These are phyloP conservation scores for Actinemys pallida DNA, from an alignment of 2,113 vertebrate genomes.

Conservation along the genomic window DNA sequence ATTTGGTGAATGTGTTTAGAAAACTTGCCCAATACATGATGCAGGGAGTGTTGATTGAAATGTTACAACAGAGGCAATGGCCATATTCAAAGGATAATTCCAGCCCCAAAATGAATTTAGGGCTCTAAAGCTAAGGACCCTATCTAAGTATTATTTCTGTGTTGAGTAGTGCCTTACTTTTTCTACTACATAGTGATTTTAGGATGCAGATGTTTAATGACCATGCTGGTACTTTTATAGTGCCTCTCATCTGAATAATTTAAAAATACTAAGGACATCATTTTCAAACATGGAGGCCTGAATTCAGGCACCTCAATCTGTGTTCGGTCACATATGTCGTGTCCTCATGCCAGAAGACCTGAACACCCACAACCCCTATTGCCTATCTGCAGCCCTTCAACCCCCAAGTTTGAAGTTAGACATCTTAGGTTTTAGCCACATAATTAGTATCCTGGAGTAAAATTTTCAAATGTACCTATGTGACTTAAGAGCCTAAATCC, in stretches of 20 bases:
- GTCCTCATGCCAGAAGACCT: neutral
- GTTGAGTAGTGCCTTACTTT: neutral
- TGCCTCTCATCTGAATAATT: conserved; percentile 1
- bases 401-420: conserved; percentile 10
- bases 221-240: neutral
- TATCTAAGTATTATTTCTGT: rapidly evolving
- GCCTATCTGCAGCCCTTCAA: neutral
- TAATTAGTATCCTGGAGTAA: conserved; percentile 43
- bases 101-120: neutral
- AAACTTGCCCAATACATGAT: neutral
- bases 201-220: neutral
- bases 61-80: neutral
- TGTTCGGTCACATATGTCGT: neutral
- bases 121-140: neutral
- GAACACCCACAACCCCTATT: neutral
- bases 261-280: neutral
- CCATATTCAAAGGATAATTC: neutral
- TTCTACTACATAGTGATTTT: neutral
- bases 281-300: neutral
- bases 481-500: conserved; percentile 14
- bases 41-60: neutral
- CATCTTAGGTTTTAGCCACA: conserved; percentile 61
- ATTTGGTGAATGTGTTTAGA: neutral
- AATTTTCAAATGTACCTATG: conserved; percentile 33
- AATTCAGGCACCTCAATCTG: neutral